These are phyloP conservation scores for Drosophila oshimai DNA, from an alignment of 1,140 invertebrate species.

Conservation along the genomic window DNA sequence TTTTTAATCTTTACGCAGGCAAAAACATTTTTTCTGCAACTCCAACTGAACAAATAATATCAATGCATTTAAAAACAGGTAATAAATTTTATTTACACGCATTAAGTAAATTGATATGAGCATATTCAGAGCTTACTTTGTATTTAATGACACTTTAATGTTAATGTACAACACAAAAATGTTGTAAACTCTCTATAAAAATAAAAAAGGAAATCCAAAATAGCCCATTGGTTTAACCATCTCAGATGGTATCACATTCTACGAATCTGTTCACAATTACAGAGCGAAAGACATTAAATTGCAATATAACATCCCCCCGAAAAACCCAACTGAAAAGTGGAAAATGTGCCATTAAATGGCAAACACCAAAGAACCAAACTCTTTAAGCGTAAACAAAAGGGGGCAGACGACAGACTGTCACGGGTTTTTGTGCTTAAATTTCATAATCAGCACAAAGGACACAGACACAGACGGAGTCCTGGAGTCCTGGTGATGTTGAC, in stretches of 20 bases:
- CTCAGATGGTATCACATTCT: not conserved
- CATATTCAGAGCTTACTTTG: too few relatives aligned
- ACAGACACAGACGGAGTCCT: constrained; percentile 19
- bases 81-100: too few relatives aligned
- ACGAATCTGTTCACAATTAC: constrained; percentile 46
- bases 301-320: constrained; percentile 41
- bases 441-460: constrained; percentile 71
- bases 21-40: too few relatives aligned
- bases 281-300: constrained; percentile 60
- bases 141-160: too few relatives aligned
- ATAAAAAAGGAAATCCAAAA: too few relatives aligned
- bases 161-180: too few relatives aligned
- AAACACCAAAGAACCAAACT: constrained; percentile 44
- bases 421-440: constrained; percentile 75
- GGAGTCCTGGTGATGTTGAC: constrained; percentile 21
- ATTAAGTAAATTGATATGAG: too few relatives aligned
- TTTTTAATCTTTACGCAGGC: too few relatives aligned
- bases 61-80: too few relatives aligned
- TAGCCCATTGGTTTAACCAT: too few relatives aligned
- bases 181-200: too few relatives aligned
- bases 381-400: constrained; percentile 45
- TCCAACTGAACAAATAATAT: too few relatives aligned
- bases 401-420: constrained; percentile 31
- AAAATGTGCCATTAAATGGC: constrained; percentile 73
- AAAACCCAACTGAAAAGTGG: constrained; percentile 40